These are phyloP conservation scores for Gobionotothen gibberifrons DNA, from an alignment of 2,797 vertebrate species.

Conservation along the genomic window DNA sequence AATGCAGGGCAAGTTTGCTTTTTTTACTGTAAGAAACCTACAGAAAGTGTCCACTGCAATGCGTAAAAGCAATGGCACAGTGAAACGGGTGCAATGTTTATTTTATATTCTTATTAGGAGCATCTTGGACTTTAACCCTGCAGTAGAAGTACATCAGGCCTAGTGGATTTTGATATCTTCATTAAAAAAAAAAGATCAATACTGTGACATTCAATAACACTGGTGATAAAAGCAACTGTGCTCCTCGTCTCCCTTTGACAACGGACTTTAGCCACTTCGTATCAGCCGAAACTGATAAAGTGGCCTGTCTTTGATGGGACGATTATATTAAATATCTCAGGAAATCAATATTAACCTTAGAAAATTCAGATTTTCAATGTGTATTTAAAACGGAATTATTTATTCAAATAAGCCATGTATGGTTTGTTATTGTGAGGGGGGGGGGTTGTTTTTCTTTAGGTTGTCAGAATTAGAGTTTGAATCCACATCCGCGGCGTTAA, in stretches of 20 bases:
- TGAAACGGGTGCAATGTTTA: neutral
- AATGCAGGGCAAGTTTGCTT: neutral
- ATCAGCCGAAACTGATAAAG: constrained; percentile 22
- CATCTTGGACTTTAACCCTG: constrained; percentile 19
- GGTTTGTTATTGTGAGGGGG: neutral
- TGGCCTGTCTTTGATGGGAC: neutral
- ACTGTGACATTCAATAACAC: constrained; percentile 60
- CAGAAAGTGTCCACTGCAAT: neutral
- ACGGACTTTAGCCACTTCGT: neutral
- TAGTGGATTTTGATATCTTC: constrained; percentile 65
- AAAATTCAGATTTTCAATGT: accelerated
- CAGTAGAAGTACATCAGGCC: constrained; percentile 28
- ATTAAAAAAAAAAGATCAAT: constrained; percentile 66
- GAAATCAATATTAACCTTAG: neutral
- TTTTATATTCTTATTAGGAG: no score
- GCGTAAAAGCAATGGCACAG: neutral
- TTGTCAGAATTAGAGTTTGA: constrained; percentile 71
- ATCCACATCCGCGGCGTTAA: constrained; percentile 84
- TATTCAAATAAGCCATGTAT: neutral
- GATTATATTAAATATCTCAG: neutral
- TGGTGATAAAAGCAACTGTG: constrained; percentile 59
- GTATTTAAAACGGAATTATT: constrained; percentile 4
- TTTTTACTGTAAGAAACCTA: neutral
- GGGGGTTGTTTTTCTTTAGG: constrained; percentile 23
- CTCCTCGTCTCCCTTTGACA: constrained; percentile 44